A percentile compares a stretch with the other conserved stretches of the same genome.
Evolutionary conservation across 1,140 invertebrate genomes (phyloP).

Genomic region (Cepaea nemoralis): DNA sequence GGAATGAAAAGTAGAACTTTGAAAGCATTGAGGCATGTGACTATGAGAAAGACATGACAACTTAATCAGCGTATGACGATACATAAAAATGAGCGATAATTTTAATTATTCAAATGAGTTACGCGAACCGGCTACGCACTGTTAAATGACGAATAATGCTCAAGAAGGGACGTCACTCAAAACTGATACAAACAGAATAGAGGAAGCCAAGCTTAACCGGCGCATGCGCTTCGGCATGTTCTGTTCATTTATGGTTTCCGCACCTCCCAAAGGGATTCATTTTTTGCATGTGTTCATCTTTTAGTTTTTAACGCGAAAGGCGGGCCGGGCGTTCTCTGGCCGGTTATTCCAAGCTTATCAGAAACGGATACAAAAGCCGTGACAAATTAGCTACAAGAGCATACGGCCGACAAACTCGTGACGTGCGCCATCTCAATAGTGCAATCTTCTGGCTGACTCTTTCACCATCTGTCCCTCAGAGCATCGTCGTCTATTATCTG

Average conservation of each 20-base stretch:
- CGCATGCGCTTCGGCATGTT: not conserved
- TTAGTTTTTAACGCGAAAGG: not conserved
- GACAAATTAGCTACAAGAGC: slow-evolving; percentile 37
- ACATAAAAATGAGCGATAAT: not conserved
- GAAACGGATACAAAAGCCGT: slow-evolving; percentile 19
- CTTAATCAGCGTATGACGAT: slow-evolving; percentile 18
- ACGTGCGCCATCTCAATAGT: slow-evolving; percentile 23
- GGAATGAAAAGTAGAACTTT: not conserved
- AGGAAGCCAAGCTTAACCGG: not conserved
- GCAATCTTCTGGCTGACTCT: slow-evolving; percentile 3
- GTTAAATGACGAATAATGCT: not conserved
- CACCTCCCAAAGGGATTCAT: not conserved
- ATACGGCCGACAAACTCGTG: slow-evolving; percentile 24
- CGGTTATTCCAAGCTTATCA: slow-evolving; percentile 19
- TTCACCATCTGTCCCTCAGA: slow-evolving; percentile 29
- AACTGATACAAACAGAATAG: not conserved
- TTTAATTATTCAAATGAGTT: slow-evolving; percentile 19
- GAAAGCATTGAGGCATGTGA: not conserved
- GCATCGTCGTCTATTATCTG: not conserved
- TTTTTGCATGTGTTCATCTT: slow-evolving; percentile 15
- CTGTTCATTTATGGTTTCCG: slow-evolving; percentile 20
- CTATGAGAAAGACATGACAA: not conserved
- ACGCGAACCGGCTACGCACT: not conserved
- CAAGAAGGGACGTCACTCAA: slow-evolving; percentile 3
- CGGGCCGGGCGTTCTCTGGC: not conserved